Base-by-base conservation (phyloP, 2,888 invertebrate genomes). In the Trichopoda pennipes region DNA sequence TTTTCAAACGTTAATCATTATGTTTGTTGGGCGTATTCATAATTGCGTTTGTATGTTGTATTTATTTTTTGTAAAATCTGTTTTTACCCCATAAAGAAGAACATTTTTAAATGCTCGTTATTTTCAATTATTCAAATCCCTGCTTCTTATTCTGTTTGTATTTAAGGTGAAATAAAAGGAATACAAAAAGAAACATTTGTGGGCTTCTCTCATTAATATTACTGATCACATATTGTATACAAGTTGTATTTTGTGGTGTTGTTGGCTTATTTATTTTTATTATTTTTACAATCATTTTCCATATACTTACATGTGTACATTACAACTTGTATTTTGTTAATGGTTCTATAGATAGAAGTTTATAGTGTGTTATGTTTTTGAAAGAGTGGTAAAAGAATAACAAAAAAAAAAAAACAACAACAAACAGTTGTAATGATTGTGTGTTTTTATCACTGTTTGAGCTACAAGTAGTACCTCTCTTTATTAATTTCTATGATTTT, bases 141-240 rank as follows among this genome's bases (percentile, higher is more conserved):
- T 51, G 44, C 51, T 49, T 28, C 21, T 70, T 38, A 14, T 60
- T 49, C 9, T 58, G 17, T 53, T 38, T 47, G 10, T 28, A 2
- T 47, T 38, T 55, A 21, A 53, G 64, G 42, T 73, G 21, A 53
- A 32, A 58, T 58, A 38, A 38, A 6, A 38, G 12, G 38, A 38
- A 38, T 6, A 70, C 4, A 49, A 21, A 64, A 17, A 49, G n/a
- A 60, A 58, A 53, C 21, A 23, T 51, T 70, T 49, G 8, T 51
- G 53, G 58, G 56, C 64, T 64, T 74, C 58, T n/a, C 70, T 78
- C 78, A 81, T 79, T 79, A 82, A 82, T 82, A 75, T 75, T 82
- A 42, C 81, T 75, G 81, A 82, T 75, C 81, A 79, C 81, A 81
- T 78, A 66, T 78, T 70, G 64, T 70, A 78, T 17, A 61, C 21